A percentile compares a stretch with the other conserved stretches of the same genome.
Conservation (phyloP, 92 coral and sea anemone species). For the Porites lobata region DNA sequence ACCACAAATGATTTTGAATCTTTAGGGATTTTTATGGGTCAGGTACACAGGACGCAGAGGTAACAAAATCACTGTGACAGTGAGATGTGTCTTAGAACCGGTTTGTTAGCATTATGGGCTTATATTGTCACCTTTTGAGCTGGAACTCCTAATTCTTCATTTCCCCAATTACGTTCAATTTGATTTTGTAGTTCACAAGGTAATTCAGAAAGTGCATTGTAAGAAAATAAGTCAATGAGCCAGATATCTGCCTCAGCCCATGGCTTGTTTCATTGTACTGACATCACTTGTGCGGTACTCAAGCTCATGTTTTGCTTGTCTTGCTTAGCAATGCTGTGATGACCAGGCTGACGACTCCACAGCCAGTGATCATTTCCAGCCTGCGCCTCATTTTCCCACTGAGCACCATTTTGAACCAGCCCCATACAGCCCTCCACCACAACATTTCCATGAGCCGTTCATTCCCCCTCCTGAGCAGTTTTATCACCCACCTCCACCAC, state of each 20-base stretch:
- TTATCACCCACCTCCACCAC: conserved; percentile 44
- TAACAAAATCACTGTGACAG: too few species aligned
- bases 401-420: conserved; percentile 31
- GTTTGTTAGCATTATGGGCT: too few species aligned
- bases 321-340: conserved; percentile 84
- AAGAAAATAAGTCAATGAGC: background rate
- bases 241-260: background rate
- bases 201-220: background rate
- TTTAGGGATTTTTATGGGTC: too few species aligned
- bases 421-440: conserved; percentile 15
- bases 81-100: too few species aligned
- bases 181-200: too few species aligned
- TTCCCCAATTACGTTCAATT: too few species aligned
- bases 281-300: conserved; percentile 18
- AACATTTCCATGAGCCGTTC: conserved; percentile 36
- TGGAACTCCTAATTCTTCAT: too few species aligned
- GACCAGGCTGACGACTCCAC: conserved; percentile 51
- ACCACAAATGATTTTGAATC: too few species aligned
- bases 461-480: conserved; percentile 70
- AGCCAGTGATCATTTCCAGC: conserved; percentile 59
- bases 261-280: background rate
- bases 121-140: too few species aligned
- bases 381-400: conserved; percentile 42
- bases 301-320: conserved; percentile 74
- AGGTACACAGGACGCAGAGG: too few species aligned